Base-by-base conservation (phyloP, 2,888 invertebrate genomes). In the Glaucopsyche alexis region DNA sequence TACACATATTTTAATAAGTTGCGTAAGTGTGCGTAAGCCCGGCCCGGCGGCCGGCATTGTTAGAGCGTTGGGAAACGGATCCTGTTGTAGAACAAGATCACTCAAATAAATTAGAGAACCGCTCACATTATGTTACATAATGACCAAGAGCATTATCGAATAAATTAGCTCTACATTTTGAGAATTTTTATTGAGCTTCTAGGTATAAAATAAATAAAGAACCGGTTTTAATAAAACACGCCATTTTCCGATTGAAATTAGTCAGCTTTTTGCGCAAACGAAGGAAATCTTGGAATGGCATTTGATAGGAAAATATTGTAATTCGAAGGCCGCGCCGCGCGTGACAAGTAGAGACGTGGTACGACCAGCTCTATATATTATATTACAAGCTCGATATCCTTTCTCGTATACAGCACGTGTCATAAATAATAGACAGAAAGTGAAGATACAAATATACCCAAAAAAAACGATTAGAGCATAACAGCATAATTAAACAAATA, bases 251-350 rank as follows among this genome's bases (percentile, higher is more conserved):
- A 69, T 69, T 69, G 14, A 69, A 19, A 69, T 64, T 14, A 13
- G 38, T 47, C 45, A 45, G 11, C 67, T 67, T 47, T 67, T 67
- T 67, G 47, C 29, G 47, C 19, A 47, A 47, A 64, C 38, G 64
- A 14, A 69, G 69, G 69, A 69, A 67, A 69, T 47, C 69, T 45
- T 47, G 69, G 47, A 69, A 47, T 49, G 69, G 29, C n/a, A 49
- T 69, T 69, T 45, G 19, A 69, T 69, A 49, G 49, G 49, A 69
- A 49, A 69, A 69, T 69, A 69, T 69, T 69, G 16, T 29, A 69
- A 69, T 69, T 29, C 29, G 69, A 69, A 69, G 69, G 69, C 47
- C 69, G 47, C 16, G 67, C 42, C 66, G 38, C 47, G 16, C 69
- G 69, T 69, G 69, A 47, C 69, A 13, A 19, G 69, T 4, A 49